These are phyloP conservation scores for Chromobotia macracanthus DNA, from an alignment of 2,797 vertebrate genomes.

Conservation along the genomic window DNA sequence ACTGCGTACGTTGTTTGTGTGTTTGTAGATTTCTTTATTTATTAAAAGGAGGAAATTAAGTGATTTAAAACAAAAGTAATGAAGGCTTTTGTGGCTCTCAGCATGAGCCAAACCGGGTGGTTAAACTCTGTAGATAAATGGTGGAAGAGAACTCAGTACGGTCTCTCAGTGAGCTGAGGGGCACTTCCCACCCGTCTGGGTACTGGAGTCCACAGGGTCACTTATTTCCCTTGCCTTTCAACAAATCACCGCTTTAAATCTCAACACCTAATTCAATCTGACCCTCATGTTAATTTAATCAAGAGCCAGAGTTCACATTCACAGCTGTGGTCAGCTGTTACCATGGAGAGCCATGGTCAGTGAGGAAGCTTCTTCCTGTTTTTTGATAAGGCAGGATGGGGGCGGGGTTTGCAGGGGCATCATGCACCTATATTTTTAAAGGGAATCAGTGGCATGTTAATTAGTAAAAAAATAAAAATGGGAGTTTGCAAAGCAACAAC, in stretches of 20 bases:
- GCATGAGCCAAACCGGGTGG: slow-evolving; percentile 39
- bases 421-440: not conserved
- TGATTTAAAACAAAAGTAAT: slow-evolving; percentile 74
- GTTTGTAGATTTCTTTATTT: slow-evolving; percentile 62
- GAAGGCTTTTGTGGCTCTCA: slow-evolving; percentile 63
- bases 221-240: slow-evolving; percentile 44
- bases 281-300: slow-evolving; percentile 40
- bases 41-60: slow-evolving; percentile 66
- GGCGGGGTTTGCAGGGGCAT: not conserved
- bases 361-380: not conserved
- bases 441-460: no score
- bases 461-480: no score
- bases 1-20: slow-evolving; percentile 27
- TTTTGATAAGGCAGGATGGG: not conserved
- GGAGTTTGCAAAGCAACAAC: no score
- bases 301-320: slow-evolving; percentile 16
- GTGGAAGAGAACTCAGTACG: slow-evolving; percentile 24
- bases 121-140: slow-evolving; percentile 39
- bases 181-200: slow-evolving; percentile 16
- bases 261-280: slow-evolving; percentile 47
- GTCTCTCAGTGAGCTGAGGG: not conserved
- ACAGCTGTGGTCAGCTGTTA: slow-evolving; percentile 10
- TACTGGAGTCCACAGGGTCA: slow-evolving; percentile 13
- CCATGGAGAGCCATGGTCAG: not conserved
- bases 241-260: slow-evolving; percentile 59